Percentiles rank a stretch among this genome's conserved stretches.
These are phyloP conservation scores for Psittacus erithacus DNA, from an alignment of 2,113 vertebrate species.

Conservation along the genomic window DNA sequence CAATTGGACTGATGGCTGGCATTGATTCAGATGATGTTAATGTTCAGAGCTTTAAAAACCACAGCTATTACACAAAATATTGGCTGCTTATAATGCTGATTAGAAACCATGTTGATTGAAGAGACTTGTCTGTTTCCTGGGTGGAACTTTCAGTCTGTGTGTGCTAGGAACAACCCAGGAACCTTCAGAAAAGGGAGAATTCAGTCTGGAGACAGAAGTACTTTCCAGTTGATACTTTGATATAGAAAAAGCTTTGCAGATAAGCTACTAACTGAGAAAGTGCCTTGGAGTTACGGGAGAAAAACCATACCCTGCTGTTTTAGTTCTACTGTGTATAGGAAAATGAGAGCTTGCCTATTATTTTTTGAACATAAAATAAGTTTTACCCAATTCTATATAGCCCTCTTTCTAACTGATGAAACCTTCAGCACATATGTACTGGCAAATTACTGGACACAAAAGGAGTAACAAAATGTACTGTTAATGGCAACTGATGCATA, in stretches of 20 bases:
- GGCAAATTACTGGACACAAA: background rate
- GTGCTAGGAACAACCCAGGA: background rate
- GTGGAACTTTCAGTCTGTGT: background rate
- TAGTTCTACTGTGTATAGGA: background rate
- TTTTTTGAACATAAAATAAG: background rate
- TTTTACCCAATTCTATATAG: background rate
- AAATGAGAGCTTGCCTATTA: background rate
- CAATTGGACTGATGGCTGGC: background rate
- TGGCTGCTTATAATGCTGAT: background rate
- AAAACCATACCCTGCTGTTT: background rate
- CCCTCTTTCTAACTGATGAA: background rate
- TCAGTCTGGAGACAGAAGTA: background rate
- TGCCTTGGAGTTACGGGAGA: background rate
- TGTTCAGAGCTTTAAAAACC: background rate
- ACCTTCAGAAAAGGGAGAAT: background rate
- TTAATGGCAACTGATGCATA: background rate
- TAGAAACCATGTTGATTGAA: background rate
- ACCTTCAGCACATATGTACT: accelerated
- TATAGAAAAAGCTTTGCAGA: background rate
- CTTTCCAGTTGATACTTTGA: background rate
- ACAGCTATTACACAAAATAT: background rate
- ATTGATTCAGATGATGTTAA: background rate
- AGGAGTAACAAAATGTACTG: background rate
- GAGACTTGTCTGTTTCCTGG: background rate
- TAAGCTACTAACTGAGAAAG: background rate